Base-by-base conservation (phyloP, 2,888 invertebrate genomes). In the Lamellibrachia columna region DNA sequence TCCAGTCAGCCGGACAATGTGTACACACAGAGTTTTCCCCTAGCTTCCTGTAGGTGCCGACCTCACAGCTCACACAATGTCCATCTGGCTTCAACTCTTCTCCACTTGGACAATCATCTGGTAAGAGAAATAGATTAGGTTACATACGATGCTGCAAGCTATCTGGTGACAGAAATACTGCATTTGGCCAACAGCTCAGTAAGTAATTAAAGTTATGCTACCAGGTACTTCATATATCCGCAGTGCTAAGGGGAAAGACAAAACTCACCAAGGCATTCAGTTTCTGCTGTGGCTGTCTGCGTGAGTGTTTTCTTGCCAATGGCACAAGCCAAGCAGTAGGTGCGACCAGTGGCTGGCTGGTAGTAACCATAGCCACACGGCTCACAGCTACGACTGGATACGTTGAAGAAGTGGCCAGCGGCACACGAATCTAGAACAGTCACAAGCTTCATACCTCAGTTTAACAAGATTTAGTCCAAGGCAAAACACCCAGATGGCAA, bases 281-380 rank as follows among this genome's bases (percentile, higher is more conserved):
- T 22, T 91, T 91, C 28, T 6, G 22, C 53, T 22, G 75, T 75
- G 15, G 75, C 75, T 2, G 2, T 15, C 53, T 91, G 91, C 15
- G 28, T n/a, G 11, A 2, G 9, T 28, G 91, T 91, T 91, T n/a
- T 91, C 91, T 91, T 91, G 91, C 91, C 91, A 3, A 91, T 91
- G 91, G 91, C 91, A 91, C 91, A 91, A 22, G 91, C 52, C 91
- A 91, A 91, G 91, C 91, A 91, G 91, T 91, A 91, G 91, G 91
- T 91, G 91, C 91, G 91, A 53, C 91, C 91, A n/a, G n/a, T 15
- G 22, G 22, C 91, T 28, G 91, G 91, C 22, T 91, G 91, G 91
- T 15, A 91, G 91, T 91, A 91, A 11, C 91, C 91, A 53, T 91
- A 6, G 91, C 28, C 91, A 28, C 91, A 91, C 22, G 91, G 91